Percentiles rank a stretch among this genome's conserved stretches.
These are phyloP conservation scores for Brachyptera putata DNA, from an alignment of 2,888 invertebrate genomes.

Conservation along the genomic window DNA sequence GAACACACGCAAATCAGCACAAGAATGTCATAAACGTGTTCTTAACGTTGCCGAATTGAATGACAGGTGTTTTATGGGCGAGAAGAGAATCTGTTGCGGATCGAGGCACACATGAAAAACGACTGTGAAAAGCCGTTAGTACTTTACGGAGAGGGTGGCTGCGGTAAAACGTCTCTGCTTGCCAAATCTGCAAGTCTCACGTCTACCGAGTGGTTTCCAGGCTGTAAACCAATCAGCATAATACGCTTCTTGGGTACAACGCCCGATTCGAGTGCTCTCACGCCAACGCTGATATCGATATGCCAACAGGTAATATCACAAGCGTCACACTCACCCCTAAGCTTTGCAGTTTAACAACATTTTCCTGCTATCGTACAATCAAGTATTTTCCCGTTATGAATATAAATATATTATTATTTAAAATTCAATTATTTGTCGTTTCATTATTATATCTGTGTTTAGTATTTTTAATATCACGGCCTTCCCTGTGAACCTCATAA, in stretches of 20 bases:
- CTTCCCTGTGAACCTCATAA: no score
- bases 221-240: constrained; percentile 76
- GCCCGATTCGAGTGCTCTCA: constrained; percentile 91
- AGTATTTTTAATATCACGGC: no score
- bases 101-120: constrained; percentile 77
- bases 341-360: no score
- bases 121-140: constrained; percentile 84
- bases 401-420: no score
- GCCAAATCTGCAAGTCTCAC: constrained; percentile 87
- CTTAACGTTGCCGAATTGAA: no score
- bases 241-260: constrained; percentile 94
- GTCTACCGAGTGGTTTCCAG: constrained; percentile 66
- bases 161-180: constrained; percentile 94
- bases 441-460: no score
- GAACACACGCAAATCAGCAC: no score
- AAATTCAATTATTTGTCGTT: no score
- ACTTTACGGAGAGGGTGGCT: constrained; percentile 92
- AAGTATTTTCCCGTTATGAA: no score
- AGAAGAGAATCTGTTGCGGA: constrained; percentile 75
- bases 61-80: constrained; percentile 88
- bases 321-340: no score
- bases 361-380: no score
- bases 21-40: no score
- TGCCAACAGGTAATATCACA: constrained; percentile 74
- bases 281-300: constrained; percentile 90